A percentile compares a stretch with the other conserved stretches of the same genome.
Conservation (phyloP, 2,113 vertebrate genomes). For the Rhinolophus ferrumequinum region DNA sequence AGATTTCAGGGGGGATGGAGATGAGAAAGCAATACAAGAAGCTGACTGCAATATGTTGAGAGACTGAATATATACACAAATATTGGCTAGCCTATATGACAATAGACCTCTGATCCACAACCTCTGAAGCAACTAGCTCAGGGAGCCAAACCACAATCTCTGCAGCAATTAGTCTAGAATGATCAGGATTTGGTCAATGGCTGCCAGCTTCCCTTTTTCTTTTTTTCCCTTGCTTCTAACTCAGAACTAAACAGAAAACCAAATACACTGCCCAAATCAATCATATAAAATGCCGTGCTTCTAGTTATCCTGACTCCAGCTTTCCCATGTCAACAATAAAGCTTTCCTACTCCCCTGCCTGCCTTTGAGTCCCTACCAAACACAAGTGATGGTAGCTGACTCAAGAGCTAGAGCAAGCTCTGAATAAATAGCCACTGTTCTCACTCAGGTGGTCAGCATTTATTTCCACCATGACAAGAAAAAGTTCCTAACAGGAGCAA, state of each 20-base stretch:
- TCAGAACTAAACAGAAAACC: neutral
- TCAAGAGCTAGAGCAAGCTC: neutral
- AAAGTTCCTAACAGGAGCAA: conserved; percentile 22
- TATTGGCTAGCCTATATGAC: neutral
- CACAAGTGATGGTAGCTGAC: neutral
- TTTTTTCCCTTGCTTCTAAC: neutral
- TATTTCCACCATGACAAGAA: conserved; percentile 35
- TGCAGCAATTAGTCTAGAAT: neutral
- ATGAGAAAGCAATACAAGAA: conserved; percentile 18
- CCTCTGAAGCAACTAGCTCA: neutral
- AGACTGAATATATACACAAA: neutral
- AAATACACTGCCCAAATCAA: neutral
- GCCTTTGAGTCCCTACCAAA: neutral
- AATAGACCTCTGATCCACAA: neutral
- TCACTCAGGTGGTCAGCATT: conserved; percentile 2
- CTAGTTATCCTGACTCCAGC: neutral
- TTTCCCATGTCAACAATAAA: neutral
- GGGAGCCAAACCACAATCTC: neutral
- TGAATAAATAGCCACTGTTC: neutral
- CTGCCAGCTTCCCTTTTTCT: neutral
- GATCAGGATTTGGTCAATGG: neutral
- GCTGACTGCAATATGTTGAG: neutral
- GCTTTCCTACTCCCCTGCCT: neutral
- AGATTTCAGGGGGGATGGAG: neutral
- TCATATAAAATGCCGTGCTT: neutral